Conservation (phyloP, 2,113 vertebrate genomes). For the Lycocorax pyrrhopterus region DNA sequence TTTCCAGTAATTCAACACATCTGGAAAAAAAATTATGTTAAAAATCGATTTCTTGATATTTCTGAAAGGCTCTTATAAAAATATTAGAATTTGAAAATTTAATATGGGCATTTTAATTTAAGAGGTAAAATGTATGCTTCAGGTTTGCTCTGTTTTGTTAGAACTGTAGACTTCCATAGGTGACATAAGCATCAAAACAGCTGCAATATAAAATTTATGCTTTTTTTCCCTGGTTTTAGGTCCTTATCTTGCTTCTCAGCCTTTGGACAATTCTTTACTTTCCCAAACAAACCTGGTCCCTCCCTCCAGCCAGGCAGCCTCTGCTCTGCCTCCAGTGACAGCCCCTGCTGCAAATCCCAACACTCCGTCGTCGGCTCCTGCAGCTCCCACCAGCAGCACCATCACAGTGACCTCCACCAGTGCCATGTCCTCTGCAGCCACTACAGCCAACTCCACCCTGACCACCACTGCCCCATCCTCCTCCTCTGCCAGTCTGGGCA, state of each 20-base stretch:
- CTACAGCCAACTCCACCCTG: conserved; percentile 71
- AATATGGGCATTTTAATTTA: neutral
- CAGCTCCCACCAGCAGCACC: conserved; percentile 70
- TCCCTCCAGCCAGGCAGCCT: conserved; percentile 75
- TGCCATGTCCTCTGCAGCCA: conserved; percentile 77
- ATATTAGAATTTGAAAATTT: neutral
- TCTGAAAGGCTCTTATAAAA: neutral
- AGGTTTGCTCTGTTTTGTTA: neutral
- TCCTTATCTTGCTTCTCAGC: conserved; percentile 94
- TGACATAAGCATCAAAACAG: neutral
- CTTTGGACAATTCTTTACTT: conserved; percentile 89
- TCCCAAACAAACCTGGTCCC: conserved; percentile 83
- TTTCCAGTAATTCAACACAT: neutral
- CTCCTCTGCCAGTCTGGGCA: conserved; percentile 74
- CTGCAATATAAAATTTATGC: neutral
- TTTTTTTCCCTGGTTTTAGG: conserved; percentile 69
- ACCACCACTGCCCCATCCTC: conserved; percentile 74
- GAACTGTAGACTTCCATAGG: neutral
- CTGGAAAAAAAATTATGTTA: neutral
- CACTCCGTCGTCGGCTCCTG: conserved; percentile 66
- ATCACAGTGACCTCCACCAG: conserved; percentile 72
- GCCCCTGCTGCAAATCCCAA: conserved; percentile 71
- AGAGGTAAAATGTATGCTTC: neutral
- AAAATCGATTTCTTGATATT: neutral
- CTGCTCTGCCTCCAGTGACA: conserved; percentile 75